Conservation (phyloP, 1,140 invertebrate genomes). For the Nomia melanderi region DNA sequence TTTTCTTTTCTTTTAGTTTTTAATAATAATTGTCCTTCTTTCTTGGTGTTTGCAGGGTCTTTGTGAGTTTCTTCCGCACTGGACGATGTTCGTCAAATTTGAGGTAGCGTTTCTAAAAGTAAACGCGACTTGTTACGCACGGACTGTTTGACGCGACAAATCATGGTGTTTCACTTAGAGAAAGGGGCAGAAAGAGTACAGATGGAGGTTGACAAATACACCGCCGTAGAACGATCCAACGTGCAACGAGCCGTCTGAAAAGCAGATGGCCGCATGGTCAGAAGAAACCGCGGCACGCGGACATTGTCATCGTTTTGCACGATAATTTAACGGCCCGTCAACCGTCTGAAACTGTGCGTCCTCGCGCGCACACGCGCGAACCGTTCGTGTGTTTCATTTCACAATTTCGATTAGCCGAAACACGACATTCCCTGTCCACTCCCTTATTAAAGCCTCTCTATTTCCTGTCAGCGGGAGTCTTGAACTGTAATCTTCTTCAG, state of each 20-base stretch:
- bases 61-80: too few relatives aligned
- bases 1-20: too few relatives aligned
- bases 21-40: too few relatives aligned
- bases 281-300: slow-evolving; percentile 27
- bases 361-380: neutral
- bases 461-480: slow-evolving; percentile 25
- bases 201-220: slow-evolving; percentile 16
- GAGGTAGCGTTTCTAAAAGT: slow-evolving; percentile 10
- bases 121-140: slow-evolving; percentile 7
- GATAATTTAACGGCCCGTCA: slow-evolving; percentile 63
- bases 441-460: slow-evolving; percentile 59
- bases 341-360: slow-evolving; percentile 9
- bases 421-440: slow-evolving; percentile 42
- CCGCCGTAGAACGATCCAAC: too few relatives aligned
- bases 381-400: slow-evolving; percentile 55
- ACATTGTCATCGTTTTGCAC: slow-evolving; percentile 55
- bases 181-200: neutral
- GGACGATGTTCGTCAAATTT: too few relatives aligned
- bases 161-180: neutral
- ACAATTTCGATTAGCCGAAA: slow-evolving; percentile 65
- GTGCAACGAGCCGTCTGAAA: slow-evolving; percentile 40
- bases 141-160: slow-evolving; percentile 35
- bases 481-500: slow-evolving; percentile 6
- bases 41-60: too few relatives aligned
- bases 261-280: neutral